These are phyloP conservation scores for Caenorhabditis parvicauda DNA, from an alignment of 2,888 invertebrate species.

Conservation along the genomic window DNA sequence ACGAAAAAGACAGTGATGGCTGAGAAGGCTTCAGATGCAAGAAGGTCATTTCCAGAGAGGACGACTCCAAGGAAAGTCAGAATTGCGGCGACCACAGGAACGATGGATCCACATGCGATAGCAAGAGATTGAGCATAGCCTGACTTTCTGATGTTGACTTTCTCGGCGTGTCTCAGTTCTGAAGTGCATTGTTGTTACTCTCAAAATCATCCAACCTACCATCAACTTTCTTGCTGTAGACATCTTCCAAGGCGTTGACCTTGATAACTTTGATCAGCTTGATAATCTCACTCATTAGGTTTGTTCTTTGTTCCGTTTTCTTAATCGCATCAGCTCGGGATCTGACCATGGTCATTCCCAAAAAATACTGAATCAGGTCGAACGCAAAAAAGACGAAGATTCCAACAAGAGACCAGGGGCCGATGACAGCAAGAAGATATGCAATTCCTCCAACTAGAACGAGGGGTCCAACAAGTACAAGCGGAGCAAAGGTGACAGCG, in stretches of 20 bases:
- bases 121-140: slow-evolving; percentile 70
- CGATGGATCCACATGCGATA: slow-evolving; percentile 69
- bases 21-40: slow-evolving; percentile 69
- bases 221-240: slow-evolving; percentile 67
- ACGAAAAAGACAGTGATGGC: slow-evolving; percentile 66
- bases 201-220: slow-evolving; percentile 25
- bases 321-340: slow-evolving; percentile 54
- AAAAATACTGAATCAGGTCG: slow-evolving; percentile 62
- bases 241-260: slow-evolving; percentile 72
- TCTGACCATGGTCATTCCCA: slow-evolving; percentile 60
- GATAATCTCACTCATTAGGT: slow-evolving; percentile 69
- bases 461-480: slow-evolving; percentile 64
- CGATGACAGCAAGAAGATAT: slow-evolving; percentile 64
- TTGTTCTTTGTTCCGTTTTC: slow-evolving; percentile 57
- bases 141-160: slow-evolving; percentile 67
- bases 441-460: slow-evolving; percentile 63
- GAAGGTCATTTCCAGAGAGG: slow-evolving; percentile 67
- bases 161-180: slow-evolving; percentile 69
- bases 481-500: slow-evolving; percentile 64
- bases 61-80: slow-evolving; percentile 70
- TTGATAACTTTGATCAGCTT: slow-evolving; percentile 71
- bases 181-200: slow-evolving; percentile 4
- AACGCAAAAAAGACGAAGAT: slow-evolving; percentile 63
- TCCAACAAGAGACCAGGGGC: slow-evolving; percentile 65
- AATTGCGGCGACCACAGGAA: slow-evolving; percentile 71